phyloP scores from a whole-genome alignment of 2,113 vertebrate genomes.

The Pyxicephalus adspersus region DNA sequence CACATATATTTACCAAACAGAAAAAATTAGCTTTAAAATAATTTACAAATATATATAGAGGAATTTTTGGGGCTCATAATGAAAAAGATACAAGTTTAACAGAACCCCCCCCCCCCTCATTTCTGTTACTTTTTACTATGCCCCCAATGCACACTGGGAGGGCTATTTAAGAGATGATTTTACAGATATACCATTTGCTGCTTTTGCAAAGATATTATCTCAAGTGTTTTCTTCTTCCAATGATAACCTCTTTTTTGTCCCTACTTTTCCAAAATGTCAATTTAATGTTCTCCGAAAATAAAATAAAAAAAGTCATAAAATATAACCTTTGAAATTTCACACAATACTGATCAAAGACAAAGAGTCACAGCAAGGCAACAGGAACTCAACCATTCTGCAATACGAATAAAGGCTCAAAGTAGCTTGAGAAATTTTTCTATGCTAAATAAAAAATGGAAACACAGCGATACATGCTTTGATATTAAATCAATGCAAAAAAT shows the following conservation, averaged over 20 bases:
- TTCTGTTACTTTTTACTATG: background rate
- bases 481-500: constrained; percentile 59
- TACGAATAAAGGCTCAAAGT: constrained; percentile 55
- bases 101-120: too few species aligned
- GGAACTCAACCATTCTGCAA: constrained; percentile 57
- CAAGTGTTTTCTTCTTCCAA: constrained; percentile 4
- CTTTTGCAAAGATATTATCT: constrained; percentile 26
- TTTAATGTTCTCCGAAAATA: constrained; percentile 58
- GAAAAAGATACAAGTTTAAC: constrained; percentile 21
- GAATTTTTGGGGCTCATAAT: constrained; percentile 13
- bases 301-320: constrained; percentile 53
- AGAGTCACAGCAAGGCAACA: constrained; percentile 56
- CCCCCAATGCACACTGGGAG: constrained; percentile 13
- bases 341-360: constrained; percentile 63
- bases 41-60: constrained; percentile 11
- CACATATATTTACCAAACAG: background rate
- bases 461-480: constrained; percentile 54
- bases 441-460: constrained; percentile 62
- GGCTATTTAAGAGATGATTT: constrained; percentile 11
- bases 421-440: constrained; percentile 59
- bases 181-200: constrained; percentile 33
- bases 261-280: constrained; percentile 65
- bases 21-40: constrained; percentile 17
- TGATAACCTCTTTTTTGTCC: constrained; percentile 56
- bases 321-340: constrained; percentile 70